Evolutionary conservation across 1,140 invertebrate species (phyloP).

Genomic region (Schlechtendalia chinensis): DNA sequence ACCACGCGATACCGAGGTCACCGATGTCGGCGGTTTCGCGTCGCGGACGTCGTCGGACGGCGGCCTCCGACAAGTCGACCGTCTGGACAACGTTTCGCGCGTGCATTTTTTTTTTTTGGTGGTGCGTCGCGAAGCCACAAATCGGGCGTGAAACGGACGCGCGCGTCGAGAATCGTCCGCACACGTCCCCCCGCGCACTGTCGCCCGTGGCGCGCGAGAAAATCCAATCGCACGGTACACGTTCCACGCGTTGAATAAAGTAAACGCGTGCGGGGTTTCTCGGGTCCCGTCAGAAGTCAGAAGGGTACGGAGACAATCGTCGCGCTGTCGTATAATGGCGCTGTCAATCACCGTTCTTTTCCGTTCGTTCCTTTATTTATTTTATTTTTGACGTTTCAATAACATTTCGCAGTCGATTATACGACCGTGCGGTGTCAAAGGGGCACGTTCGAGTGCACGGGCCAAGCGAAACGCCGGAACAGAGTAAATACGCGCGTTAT

Average conservation of each 20-base stretch:
- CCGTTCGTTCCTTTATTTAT: not conserved
- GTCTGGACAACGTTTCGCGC: too few relatives aligned
- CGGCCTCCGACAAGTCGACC: too few relatives aligned
- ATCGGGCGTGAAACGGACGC: not conserved
- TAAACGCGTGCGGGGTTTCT: not conserved
- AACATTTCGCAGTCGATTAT: not conserved
- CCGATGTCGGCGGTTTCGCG: too few relatives aligned
- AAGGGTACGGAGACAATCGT: not conserved
- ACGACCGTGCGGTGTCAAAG: not conserved
- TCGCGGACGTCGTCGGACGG: too few relatives aligned
- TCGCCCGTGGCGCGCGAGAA: not conserved
- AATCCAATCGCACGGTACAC: not conserved
- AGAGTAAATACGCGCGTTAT: not conserved
- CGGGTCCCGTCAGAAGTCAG: not conserved
- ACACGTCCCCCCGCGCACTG: not conserved
- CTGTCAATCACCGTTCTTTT: constrained; percentile 34
- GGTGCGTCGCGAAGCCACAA: too few relatives aligned
- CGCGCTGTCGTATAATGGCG: not conserved
- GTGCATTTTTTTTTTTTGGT: too few relatives aligned
- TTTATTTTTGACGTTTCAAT: constrained; percentile 38
- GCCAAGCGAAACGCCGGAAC: not conserved
- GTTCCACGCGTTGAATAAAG: too few relatives aligned
- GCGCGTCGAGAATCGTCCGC: not conserved
- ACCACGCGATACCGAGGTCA: too few relatives aligned
- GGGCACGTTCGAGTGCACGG: not conserved